Conservation (phyloP, 1,140 invertebrate genomes). For the Aphis craccivora region DNA sequence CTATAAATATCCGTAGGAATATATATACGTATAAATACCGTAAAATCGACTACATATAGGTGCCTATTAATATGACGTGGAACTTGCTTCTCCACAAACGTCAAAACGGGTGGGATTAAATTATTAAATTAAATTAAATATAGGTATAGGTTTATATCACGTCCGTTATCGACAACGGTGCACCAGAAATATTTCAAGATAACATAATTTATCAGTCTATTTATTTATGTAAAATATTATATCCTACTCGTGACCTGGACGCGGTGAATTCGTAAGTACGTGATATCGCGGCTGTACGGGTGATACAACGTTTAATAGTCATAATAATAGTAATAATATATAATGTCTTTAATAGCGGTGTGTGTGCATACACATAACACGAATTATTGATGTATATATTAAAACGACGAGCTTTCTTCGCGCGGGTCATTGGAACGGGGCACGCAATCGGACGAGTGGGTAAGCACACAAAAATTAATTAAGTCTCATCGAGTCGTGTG, state of each 20-base stretch:
- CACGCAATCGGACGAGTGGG: conserved; percentile 51
- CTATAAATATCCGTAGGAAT: not conserved
- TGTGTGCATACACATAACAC: not conserved
- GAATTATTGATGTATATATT: conserved; percentile 8
- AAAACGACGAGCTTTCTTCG: conserved; percentile 28
- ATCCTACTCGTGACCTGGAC: not conserved
- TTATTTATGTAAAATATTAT: not conserved
- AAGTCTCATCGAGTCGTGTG: conserved; percentile 20
- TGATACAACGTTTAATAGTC: not conserved
- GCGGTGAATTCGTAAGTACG: not conserved
- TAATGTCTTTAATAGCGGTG: not conserved
- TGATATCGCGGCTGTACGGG: not conserved
- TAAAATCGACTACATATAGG: not conserved
- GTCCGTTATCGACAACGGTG: not conserved
- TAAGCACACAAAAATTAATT: conserved; percentile 37
- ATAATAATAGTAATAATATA: not conserved
- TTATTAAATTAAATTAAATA: not conserved
- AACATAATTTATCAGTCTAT: not conserved
- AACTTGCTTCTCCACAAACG: not conserved
- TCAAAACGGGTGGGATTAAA: not conserved
- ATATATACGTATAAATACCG: not conserved
- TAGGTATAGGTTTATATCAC: not conserved
- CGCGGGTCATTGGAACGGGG: conserved; percentile 11
- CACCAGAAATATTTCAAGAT: not conserved
- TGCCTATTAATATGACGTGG: not conserved